Percentiles rank a stretch among this genome's conserved stretches.
Evolutionary conservation across 2,113 vertebrate genomes (phyloP).

Genomic region (Craseonycteris thonglongyai): DNA sequence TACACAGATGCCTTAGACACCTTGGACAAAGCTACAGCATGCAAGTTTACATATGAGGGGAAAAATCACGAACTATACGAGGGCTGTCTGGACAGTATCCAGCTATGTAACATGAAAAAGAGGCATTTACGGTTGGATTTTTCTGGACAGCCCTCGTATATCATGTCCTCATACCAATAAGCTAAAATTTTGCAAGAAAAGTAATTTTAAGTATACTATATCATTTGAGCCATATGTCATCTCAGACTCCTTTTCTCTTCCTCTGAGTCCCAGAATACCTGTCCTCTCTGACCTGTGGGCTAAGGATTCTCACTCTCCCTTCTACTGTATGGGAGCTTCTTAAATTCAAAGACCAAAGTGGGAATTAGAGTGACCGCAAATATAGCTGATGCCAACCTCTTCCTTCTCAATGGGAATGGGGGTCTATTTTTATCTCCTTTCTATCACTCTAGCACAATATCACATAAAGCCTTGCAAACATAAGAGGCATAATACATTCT

Average conservation of each 20-base stretch:
- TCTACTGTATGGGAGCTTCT: background rate
- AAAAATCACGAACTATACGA: background rate
- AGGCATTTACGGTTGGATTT: no score
- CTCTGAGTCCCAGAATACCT: background rate
- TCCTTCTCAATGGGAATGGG: background rate
- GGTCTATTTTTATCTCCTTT: background rate
- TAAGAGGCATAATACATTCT: background rate
- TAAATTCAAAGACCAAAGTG: background rate
- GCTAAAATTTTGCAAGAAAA: constrained; percentile 6
- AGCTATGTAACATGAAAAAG: no score
- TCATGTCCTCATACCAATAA: background rate
- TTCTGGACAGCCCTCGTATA: no score
- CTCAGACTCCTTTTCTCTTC: background rate
- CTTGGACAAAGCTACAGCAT: background rate
- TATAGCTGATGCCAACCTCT: background rate
- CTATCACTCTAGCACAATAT: background rate
- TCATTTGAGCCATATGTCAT: background rate
- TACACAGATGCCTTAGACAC: background rate
- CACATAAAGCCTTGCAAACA: background rate
- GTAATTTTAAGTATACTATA: background rate
- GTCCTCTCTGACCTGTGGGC: background rate
- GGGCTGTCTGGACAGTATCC: no score
- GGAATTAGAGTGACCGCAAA: background rate
- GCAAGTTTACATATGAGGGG: background rate
- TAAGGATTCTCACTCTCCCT: background rate